These are phyloP conservation scores for Trachemys scripta DNA, from an alignment of 2,113 vertebrate genomes.

Conservation along the genomic window DNA sequence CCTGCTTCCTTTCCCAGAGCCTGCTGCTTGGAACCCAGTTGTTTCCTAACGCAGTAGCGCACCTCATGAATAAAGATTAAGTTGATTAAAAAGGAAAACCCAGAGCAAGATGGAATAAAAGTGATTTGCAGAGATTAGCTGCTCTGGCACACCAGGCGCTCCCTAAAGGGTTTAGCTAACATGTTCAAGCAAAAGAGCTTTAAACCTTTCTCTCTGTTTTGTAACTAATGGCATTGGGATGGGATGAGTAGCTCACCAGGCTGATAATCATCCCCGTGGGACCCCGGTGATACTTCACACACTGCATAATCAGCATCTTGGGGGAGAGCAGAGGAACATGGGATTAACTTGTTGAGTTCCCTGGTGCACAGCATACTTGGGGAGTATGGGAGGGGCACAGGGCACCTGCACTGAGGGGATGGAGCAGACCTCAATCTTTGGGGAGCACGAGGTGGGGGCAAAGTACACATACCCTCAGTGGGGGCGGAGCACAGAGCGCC, in stretches of 20 bases:
- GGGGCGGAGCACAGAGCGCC: neutral
- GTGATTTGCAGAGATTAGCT: slow-evolving; percentile 69
- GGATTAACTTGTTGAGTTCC: neutral
- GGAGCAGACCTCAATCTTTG: neutral
- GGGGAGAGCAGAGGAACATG: neutral
- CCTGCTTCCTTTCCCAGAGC: neutral
- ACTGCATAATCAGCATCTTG: accelerated
- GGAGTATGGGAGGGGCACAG: neutral
- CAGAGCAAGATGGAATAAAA: slow-evolving; percentile 64
- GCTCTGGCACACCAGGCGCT: slow-evolving; percentile 67
- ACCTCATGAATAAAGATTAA: slow-evolving; percentile 77
- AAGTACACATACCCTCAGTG: too few relatives aligned
- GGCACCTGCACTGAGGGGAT: neutral
- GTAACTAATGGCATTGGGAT: slow-evolving; percentile 46
- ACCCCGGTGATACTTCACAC: neutral
- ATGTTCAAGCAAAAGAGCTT: slow-evolving; percentile 58
- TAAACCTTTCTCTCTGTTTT: slow-evolving; percentile 52
- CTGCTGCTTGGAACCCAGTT: neutral
- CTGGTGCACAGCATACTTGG: neutral
- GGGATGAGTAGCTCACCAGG: neutral
- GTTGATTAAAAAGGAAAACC: slow-evolving; percentile 71
- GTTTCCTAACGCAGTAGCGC: slow-evolving; percentile 41
- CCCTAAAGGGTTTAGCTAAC: slow-evolving; percentile 71
- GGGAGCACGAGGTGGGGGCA: too few relatives aligned
- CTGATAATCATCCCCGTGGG: slow-evolving; percentile 2